phyloP scores from a whole-genome alignment of 2,797 vertebrate genomes.

The Cephalopachus bancanus region DNA sequence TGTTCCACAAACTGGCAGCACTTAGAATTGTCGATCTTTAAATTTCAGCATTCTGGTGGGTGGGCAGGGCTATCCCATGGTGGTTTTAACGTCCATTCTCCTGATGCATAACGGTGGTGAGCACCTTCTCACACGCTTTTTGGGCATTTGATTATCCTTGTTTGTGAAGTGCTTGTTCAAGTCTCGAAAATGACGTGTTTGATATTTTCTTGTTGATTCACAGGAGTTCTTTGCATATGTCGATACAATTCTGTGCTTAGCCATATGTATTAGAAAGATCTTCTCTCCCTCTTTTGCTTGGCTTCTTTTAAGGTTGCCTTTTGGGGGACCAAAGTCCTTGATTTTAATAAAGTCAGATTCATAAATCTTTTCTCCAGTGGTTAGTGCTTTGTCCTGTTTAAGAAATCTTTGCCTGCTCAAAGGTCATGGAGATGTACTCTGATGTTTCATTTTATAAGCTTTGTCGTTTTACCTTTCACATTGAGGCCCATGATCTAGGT shows the following conservation, averaged over 20 bases:
- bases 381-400: background rate
- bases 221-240: background rate
- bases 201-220: background rate
- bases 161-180: background rate
- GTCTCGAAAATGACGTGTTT: background rate
- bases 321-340: background rate
- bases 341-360: background rate
- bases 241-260: background rate
- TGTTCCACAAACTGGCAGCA: background rate
- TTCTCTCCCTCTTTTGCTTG: background rate
- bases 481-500: background rate
- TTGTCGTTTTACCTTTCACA: background rate
- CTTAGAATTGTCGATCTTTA: background rate
- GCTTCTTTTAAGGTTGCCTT: background rate
- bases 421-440: background rate
- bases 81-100: constrained; percentile 6
- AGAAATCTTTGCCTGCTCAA: background rate
- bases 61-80: background rate
- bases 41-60: background rate
- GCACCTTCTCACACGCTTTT: background rate
- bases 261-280: background rate
- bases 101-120: background rate
- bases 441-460: background rate
- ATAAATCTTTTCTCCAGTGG: background rate
- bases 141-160: background rate